Evolutionary conservation across 2,888 invertebrate genomes (phyloP).

Genomic region (Caenorhabditis sp.): DNA sequence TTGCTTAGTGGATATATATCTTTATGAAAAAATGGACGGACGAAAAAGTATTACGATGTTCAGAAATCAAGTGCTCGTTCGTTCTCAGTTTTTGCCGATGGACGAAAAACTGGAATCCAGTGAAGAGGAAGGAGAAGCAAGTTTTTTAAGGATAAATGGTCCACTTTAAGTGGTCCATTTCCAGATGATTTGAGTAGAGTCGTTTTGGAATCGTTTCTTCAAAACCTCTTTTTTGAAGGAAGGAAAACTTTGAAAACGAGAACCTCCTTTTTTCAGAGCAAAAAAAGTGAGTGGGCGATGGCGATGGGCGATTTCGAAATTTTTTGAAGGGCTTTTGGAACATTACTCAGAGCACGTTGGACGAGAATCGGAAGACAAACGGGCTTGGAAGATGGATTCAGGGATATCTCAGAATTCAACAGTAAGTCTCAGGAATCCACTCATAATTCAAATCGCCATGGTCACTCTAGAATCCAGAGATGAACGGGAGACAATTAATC

Average conservation of each 20-base stretch:
- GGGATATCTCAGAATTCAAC: too few species aligned
- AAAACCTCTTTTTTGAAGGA: not conserved
- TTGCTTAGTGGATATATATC: slow-evolving; percentile 5
- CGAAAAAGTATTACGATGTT: slow-evolving; percentile 2
- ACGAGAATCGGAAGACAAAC: too few species aligned
- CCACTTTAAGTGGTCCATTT: slow-evolving; percentile 8
- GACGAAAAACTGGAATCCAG: slow-evolving; percentile 3
- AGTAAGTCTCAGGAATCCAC: too few species aligned
- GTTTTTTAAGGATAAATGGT: not conserved
- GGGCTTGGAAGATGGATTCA: too few species aligned
- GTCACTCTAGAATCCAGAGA: too few species aligned
- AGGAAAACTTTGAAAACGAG: not conserved
- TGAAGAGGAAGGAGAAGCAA: not conserved
- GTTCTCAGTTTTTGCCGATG: not conserved
- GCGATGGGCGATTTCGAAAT: not conserved
- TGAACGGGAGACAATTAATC: too few species aligned
- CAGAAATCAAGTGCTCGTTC: not conserved
- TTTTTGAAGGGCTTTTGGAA: too few species aligned
- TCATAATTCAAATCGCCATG: too few species aligned
- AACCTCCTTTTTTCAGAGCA: slow-evolving; percentile 1
- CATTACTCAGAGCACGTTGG: too few species aligned
- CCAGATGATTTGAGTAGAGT: slow-evolving; percentile 6
- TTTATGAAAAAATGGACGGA: not conserved
- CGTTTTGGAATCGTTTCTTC: slow-evolving; percentile 5
- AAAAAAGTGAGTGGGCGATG: slow-evolving; percentile 2